phyloP scores from a whole-genome alignment of 1,140 invertebrate genomes.

The Yoshiicerus persimilis region DNA sequence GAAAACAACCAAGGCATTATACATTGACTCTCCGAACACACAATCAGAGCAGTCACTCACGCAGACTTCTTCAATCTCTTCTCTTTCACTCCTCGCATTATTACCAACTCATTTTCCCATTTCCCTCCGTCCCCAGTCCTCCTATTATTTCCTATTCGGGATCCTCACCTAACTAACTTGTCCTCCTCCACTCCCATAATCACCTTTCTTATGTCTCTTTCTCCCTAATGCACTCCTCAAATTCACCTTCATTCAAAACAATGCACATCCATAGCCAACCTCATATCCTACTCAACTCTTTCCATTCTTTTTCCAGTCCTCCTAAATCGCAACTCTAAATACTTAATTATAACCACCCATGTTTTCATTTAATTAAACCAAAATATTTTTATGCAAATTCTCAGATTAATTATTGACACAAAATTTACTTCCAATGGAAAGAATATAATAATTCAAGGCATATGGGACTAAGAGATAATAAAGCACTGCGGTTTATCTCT shows the following conservation, averaged over 20 bases:
- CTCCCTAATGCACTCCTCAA: neutral
- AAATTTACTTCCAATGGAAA: too few species aligned
- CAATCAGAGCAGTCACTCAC: neutral
- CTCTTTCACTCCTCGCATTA: slow-evolving; percentile 16
- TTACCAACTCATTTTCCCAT: neutral
- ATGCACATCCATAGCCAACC: neutral
- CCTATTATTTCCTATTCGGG: slow-evolving; percentile 14
- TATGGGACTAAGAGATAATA: too few species aligned
- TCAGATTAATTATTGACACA: too few species aligned
- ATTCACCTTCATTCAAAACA: neutral
- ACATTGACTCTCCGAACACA: neutral
- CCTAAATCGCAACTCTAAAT: too few species aligned
- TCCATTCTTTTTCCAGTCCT: too few species aligned
- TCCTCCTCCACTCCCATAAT: slow-evolving; percentile 21
- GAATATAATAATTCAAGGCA: too few species aligned
- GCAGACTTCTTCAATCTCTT: slow-evolving; percentile 1
- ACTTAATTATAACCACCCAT: too few species aligned
- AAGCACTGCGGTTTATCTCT: too few species aligned
- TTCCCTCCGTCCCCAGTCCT: neutral
- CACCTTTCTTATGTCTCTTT: slow-evolving; percentile 15
- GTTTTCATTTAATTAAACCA: too few species aligned
- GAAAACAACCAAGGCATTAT: slow-evolving; percentile 38
- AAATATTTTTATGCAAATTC: too few species aligned
- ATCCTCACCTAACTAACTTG: slow-evolving; percentile 13
- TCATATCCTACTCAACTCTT: neutral